Evolutionary conservation across 1,140 invertebrate genomes (phyloP), one percentile per base, ranked within the genome.

Genomic region (Nixonia krombeini): DNA sequence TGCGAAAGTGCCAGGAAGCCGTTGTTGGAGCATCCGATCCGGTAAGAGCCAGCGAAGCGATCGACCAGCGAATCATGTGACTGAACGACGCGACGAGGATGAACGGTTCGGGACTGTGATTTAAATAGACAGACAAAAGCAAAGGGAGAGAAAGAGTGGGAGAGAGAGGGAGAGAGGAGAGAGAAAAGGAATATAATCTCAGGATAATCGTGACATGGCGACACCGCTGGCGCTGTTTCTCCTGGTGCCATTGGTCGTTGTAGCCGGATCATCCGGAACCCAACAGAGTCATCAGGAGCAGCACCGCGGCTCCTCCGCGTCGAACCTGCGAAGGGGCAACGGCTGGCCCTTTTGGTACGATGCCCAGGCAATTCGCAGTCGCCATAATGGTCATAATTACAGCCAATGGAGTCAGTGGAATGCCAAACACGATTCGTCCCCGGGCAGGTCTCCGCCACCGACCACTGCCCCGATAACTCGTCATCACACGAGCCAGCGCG

Each of bases 341-440:
- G 21, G 53, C 25, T 73, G 67, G 75, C 68, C 74, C 1, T 38
- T 61, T 31, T 78, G 72, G 72, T 70, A 72, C 33, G 66, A 63
- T 38, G 61, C 64, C 6, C 29, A 65, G 2, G 25, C 49, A 0
- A 15, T 25, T 8, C 64, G 58, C 3, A 23, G 37, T 4, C 64
- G 49, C n/a, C 73, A 77, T 40, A 55, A 73, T 45, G 67, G 38
- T 4, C 29, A 46, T 17, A 21, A 37, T 23, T 9, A 44, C 28
- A 35, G n/a, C 35, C 49, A 64, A 23, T 59, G 58, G 46, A 28
- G 42, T 23, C 26, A 35, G n/a, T 45, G 45, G 10, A 15, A 21
- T 21, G 2, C 21, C 2, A 21, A 21, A 21, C 2, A 51, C 16
- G 45, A 13, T 18, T 31, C n/a, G n/a, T n/a, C n/a, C n/a, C n/a